phyloP scores from a whole-genome alignment of 2,797 vertebrate species.

The Dromococcyx pavoninus region DNA sequence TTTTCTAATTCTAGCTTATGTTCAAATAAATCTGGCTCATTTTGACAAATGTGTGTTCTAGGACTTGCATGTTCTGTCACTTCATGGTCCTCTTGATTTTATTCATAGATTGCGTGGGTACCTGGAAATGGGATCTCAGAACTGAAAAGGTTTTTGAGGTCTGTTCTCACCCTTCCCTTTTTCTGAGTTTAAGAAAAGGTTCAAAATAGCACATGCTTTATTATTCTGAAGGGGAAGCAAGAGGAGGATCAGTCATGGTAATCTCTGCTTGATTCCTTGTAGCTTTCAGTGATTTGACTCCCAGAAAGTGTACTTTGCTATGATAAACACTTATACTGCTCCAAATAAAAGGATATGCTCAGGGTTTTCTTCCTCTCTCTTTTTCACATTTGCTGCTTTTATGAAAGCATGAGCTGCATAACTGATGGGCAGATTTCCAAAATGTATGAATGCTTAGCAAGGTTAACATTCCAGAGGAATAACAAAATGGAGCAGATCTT shows the following conservation, averaged over 20 bases:
- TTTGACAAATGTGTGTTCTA: not conserved
- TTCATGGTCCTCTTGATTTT: not conserved
- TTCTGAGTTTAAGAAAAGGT: not conserved
- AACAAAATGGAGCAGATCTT: not conserved
- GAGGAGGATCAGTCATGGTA: not conserved
- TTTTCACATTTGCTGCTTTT: not conserved
- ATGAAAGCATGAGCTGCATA: not conserved
- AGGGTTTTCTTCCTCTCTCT: not conserved
- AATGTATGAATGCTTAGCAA: not conserved
- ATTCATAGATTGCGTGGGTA: not conserved
- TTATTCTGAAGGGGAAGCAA: not conserved
- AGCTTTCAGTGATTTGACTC: not conserved
- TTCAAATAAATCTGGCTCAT: slow-evolving; percentile 12
- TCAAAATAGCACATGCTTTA: not conserved
- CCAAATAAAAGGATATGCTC: not conserved
- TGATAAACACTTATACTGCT: not conserved
- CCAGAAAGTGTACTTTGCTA: not conserved
- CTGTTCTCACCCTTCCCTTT: not conserved
- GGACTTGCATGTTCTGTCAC: not conserved
- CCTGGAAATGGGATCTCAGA: not conserved
- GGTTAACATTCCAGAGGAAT: not conserved
- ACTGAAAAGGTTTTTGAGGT: not conserved
- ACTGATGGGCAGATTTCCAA: slow-evolving; percentile 24
- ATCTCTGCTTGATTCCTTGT: not conserved
- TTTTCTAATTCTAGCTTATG: slow-evolving; percentile 54